These are phyloP conservation scores for Venustoraphidia nigricollis DNA, from an alignment of 2,888 invertebrate genomes.

Conservation along the genomic window DNA sequence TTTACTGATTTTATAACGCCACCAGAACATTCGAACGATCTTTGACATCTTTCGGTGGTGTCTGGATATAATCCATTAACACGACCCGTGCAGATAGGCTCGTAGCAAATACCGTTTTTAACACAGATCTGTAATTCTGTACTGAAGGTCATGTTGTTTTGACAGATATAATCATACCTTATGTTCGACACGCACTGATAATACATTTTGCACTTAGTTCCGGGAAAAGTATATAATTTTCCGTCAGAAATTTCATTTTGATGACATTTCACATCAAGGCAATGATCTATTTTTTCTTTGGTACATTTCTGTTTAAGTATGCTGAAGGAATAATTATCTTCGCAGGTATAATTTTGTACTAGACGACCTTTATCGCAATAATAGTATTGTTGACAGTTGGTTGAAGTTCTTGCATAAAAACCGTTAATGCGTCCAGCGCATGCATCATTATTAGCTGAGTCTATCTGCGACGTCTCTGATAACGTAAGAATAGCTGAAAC, in stretches of 20 bases:
- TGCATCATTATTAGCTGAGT: no score
- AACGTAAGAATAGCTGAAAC: no score
- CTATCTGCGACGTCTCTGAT: no score
- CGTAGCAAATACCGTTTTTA: conserved; percentile 34
- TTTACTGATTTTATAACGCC: conserved; percentile 28
- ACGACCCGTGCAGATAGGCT: conserved; percentile 39
- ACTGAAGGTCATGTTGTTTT: conserved; percentile 2
- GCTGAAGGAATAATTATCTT: neutral
- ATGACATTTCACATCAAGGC: conserved; percentile 1
- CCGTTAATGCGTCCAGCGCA: neutral
- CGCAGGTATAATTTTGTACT: neutral
- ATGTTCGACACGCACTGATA: conserved; percentile 38
- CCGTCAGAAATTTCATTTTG: neutral
- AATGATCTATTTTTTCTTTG: neutral
- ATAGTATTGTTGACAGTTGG: conserved; percentile 4
- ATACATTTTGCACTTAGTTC: conserved; percentile 38
- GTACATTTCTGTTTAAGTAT: neutral
- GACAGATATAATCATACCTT: conserved; percentile 33
- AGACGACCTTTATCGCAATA: neutral
- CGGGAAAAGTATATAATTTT: conserved; percentile 21
- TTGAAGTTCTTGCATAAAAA: neutral
- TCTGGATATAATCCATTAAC: conserved; percentile 40
- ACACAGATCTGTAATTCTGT: conserved; percentile 12
- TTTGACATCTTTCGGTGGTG: conserved; percentile 38
- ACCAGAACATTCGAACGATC: conserved; percentile 33